Conservation (phyloP, 1,140 invertebrate genomes). For the Dinoponera quadriceps region DNA sequence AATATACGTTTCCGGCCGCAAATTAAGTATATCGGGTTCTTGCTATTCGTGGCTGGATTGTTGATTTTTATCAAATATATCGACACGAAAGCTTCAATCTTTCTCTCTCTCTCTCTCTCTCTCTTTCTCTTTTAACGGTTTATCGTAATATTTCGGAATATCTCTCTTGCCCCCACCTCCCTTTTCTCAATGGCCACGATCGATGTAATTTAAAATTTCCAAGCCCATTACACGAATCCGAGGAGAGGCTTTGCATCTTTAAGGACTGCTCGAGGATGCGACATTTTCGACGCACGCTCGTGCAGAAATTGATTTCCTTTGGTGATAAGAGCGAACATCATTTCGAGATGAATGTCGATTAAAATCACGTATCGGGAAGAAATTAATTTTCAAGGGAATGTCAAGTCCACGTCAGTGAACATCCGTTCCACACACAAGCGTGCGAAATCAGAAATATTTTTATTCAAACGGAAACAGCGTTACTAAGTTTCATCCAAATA, state of each 20-base stretch:
- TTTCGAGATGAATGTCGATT: not conserved
- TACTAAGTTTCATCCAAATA: conserved; percentile 13
- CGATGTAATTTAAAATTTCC: conserved; percentile 41
- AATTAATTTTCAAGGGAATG: not conserved
- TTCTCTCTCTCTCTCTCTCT: no score
- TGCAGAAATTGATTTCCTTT: not conserved
- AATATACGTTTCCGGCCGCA: conserved; percentile 29
- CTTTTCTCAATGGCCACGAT: not conserved
- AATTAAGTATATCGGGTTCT: conserved; percentile 35
- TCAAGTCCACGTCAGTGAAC: not conserved
- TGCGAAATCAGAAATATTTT: not conserved
- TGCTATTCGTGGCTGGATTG: not conserved
- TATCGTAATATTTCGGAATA: conserved; percentile 30
- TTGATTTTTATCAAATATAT: conserved; percentile 1
- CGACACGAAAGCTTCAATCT: not conserved
- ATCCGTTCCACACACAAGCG: not conserved
- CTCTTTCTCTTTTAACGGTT: not conserved
- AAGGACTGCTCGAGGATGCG: not conserved
- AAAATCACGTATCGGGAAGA: conserved; percentile 3
- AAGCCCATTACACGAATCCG: conserved; percentile 20
- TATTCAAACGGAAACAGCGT: not conserved
- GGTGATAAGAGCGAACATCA: conserved; percentile 3
- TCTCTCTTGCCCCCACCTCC: not conserved
- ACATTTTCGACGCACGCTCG: not conserved
- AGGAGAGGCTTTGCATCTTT: not conserved